Conservation (phyloP, 2,797 vertebrate genomes). For the Lithobates pipiens region DNA sequence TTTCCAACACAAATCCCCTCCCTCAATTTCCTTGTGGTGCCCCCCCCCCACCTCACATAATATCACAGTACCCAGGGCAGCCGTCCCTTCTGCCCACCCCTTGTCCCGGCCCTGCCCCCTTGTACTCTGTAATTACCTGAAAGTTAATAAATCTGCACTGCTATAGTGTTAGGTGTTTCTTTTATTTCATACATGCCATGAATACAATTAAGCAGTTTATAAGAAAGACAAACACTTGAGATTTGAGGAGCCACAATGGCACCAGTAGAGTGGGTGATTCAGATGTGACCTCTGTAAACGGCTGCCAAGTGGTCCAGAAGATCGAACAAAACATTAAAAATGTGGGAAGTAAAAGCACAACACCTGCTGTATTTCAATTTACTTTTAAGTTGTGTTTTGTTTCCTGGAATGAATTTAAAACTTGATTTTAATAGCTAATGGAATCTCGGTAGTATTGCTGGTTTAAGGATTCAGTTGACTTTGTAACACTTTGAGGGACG, state of each 20-base stretch:
- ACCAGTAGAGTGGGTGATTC: conserved; percentile 16
- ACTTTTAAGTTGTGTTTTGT: conserved; percentile 15
- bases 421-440: conserved; percentile 42
- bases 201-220: conserved; percentile 39
- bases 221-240: conserved; percentile 34
- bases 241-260: conserved; percentile 31
- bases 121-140: too few relatives aligned
- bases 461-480: conserved; percentile 29
- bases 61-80: too few relatives aligned
- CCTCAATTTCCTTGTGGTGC: too few relatives aligned
- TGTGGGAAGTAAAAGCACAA: conserved; percentile 27
- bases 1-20: too few relatives aligned
- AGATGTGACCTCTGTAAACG: conserved; percentile 11
- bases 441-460: conserved; percentile 22
- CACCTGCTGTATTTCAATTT: conserved; percentile 37
- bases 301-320: neutral
- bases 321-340: conserved; percentile 8
- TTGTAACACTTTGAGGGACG: conserved; percentile 16
- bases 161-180: too few relatives aligned
- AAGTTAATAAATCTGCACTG: too few relatives aligned
- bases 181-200: neutral
- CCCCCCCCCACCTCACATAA: too few relatives aligned
- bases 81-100: too few relatives aligned
- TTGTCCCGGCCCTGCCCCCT: too few relatives aligned
- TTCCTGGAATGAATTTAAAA: conserved; percentile 33